phyloP scores from a whole-genome alignment of 2,888 invertebrate species.

The Drosophila flavopinicola region DNA sequence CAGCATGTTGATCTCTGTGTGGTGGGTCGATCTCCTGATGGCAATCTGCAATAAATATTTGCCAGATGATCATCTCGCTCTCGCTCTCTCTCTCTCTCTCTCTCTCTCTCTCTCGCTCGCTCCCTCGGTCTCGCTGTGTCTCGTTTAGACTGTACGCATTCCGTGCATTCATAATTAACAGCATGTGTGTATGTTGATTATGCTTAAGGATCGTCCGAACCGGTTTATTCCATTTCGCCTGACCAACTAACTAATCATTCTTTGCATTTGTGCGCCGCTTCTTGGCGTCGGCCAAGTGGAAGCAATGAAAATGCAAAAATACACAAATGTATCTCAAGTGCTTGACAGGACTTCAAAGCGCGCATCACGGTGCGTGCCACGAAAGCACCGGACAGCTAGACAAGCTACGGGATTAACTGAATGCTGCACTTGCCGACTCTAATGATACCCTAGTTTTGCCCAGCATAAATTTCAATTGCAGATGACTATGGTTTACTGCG shows the following conservation, averaged over 20 bases:
- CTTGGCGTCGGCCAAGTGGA: conserved; percentile 28
- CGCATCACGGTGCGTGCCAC: conserved; percentile 78
- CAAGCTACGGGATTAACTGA: conserved; percentile 19
- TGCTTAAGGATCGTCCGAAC: conserved; percentile 71
- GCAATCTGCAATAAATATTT: conserved; percentile 65
- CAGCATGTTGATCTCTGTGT: conserved; percentile 29
- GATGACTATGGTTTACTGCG: too few relatives aligned
- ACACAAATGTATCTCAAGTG: conserved; percentile 81
- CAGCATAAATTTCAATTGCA: not conserved
- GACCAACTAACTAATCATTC: conserved; percentile 80
- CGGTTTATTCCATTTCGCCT: conserved; percentile 74
- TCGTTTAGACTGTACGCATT: conserved; percentile 50
- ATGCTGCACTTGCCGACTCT: not conserved
- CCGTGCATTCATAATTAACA: conserved; percentile 75
- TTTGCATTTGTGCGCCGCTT: conserved; percentile 56
- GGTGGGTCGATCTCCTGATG: conserved; percentile 37
- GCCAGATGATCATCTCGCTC: conserved; percentile 49
- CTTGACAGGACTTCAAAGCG: conserved; percentile 80
- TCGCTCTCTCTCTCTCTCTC: conserved; percentile 4
- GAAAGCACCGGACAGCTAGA: conserved; percentile 53
- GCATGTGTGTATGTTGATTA: conserved; percentile 71
- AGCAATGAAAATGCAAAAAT: conserved; percentile 79
- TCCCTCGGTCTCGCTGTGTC: not conserved
- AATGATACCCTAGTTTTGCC: conserved; percentile 21
- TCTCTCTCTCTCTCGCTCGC: not conserved